Conservation (phyloP, 2,797 vertebrate species). For the Balearica regulorum region DNA sequence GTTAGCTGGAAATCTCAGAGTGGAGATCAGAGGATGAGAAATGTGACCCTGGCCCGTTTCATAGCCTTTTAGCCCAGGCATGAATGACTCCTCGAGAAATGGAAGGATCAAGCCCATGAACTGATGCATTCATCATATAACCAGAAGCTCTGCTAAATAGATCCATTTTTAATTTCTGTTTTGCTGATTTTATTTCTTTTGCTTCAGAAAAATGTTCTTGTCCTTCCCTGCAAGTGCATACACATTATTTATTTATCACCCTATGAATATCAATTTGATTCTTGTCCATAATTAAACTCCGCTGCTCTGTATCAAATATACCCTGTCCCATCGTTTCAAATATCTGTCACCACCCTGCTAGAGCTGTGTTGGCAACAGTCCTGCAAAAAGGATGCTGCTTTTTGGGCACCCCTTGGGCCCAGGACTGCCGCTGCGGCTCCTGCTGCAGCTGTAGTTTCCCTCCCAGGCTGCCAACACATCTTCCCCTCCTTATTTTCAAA, state of each 20-base stretch:
- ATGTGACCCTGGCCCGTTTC: background rate
- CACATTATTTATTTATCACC: constrained; percentile 59
- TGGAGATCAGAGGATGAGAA: background rate
- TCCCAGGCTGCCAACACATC: background rate
- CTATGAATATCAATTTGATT: constrained; percentile 58
- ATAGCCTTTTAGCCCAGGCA: background rate
- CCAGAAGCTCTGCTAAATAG: constrained; percentile 7
- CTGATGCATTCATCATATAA: background rate
- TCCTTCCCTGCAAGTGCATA: constrained; percentile 32
- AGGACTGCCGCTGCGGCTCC: background rate
- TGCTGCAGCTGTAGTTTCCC: background rate
- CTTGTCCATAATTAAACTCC: constrained; percentile 60
- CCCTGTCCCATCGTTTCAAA: background rate
- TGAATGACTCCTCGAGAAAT: background rate
- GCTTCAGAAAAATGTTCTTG: constrained; percentile 47
- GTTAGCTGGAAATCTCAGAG: background rate
- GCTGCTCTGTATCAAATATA: background rate
- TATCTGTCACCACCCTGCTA: background rate
- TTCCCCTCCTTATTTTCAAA: background rate
- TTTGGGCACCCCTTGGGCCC: background rate
- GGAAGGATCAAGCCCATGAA: background rate
- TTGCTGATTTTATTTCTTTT: constrained; percentile 60
- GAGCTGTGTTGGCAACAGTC: background rate
- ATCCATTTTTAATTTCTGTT: constrained; percentile 60
- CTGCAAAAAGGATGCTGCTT: background rate